phyloP scores from a whole-genome alignment of 2,888 invertebrate genomes.

The Pachycephus smyrnensis region DNA sequence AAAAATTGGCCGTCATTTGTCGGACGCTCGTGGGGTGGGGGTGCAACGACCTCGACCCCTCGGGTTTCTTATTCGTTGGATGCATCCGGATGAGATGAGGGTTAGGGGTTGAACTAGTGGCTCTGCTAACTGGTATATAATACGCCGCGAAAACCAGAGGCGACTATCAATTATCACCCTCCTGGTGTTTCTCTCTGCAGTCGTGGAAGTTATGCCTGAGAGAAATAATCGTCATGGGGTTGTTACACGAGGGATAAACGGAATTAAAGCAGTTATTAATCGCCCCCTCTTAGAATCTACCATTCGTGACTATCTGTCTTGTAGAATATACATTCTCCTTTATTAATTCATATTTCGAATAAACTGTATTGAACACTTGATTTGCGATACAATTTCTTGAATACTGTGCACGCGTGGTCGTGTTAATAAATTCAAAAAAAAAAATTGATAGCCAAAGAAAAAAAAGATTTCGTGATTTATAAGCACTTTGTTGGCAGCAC shows the following conservation, averaged over 20 bases:
- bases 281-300: too few relatives aligned
- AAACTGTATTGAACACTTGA: too few relatives aligned
- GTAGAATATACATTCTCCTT: too few relatives aligned
- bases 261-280: too few relatives aligned
- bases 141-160: slow-evolving; percentile 46
- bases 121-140: slow-evolving; percentile 49
- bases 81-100: not conserved
- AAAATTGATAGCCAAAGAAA: not conserved
- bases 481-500: slow-evolving; percentile 17
- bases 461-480: slow-evolving; percentile 26
- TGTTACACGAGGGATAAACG: too few relatives aligned
- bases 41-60: slow-evolving; percentile 8
- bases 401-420: too few relatives aligned
- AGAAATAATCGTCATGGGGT: too few relatives aligned
- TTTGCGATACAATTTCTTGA: too few relatives aligned
- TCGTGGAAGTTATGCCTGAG: too few relatives aligned
- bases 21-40: slow-evolving; percentile 27
- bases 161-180: slow-evolving; percentile 50
- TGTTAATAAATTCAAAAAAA: not conserved
- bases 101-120: not conserved
- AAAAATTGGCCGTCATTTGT: slow-evolving; percentile 64
- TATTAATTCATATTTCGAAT: too few relatives aligned
- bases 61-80: slow-evolving; percentile 9
- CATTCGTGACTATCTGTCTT: too few relatives aligned
- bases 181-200: not conserved